phyloP scores from a whole-genome alignment of 1,140 invertebrate species.

The Halictus rubicundus region DNA sequence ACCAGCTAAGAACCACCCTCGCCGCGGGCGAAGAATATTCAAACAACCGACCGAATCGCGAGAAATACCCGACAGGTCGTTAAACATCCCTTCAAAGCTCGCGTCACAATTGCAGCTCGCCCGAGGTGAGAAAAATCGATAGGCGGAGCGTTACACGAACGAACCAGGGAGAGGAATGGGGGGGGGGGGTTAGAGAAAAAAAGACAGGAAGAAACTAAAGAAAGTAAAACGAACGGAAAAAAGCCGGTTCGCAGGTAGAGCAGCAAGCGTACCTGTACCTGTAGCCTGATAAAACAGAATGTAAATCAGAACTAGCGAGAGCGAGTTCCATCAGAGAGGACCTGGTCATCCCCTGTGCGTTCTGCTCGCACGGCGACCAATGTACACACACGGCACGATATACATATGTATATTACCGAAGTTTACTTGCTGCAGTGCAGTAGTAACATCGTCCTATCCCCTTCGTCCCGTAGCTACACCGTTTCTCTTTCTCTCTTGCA shows the following conservation, averaged over 20 bases:
- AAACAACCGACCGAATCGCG: neutral
- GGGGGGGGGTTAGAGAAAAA: no score
- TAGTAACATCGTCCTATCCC: slow-evolving; percentile 47
- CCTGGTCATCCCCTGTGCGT: slow-evolving; percentile 3
- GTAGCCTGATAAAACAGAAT: slow-evolving; percentile 25
- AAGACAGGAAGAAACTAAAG: neutral
- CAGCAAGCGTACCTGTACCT: neutral
- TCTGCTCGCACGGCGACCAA: slow-evolving; percentile 1
- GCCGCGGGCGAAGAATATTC: neutral
- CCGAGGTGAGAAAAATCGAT: slow-evolving; percentile 10
- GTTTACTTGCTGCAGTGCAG: slow-evolving; percentile 63
- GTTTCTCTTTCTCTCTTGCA: slow-evolving; percentile 20
- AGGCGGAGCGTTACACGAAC: neutral
- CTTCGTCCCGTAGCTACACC: slow-evolving; percentile 29
- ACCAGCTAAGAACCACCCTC: neutral
- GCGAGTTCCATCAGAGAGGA: slow-evolving; percentile 31
- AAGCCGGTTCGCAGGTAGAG: neutral
- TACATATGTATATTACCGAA: slow-evolving; percentile 45
- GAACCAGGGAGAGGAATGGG: no score
- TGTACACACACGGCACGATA: slow-evolving; percentile 15
- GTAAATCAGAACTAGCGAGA: slow-evolving; percentile 25
- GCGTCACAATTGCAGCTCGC: neutral
- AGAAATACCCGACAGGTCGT: neutral
- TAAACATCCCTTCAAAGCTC: neutral
- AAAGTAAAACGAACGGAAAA: neutral